Evolutionary conservation across 2,888 invertebrate genomes (phyloP).

Genomic region (Agapostemon virescens): DNA sequence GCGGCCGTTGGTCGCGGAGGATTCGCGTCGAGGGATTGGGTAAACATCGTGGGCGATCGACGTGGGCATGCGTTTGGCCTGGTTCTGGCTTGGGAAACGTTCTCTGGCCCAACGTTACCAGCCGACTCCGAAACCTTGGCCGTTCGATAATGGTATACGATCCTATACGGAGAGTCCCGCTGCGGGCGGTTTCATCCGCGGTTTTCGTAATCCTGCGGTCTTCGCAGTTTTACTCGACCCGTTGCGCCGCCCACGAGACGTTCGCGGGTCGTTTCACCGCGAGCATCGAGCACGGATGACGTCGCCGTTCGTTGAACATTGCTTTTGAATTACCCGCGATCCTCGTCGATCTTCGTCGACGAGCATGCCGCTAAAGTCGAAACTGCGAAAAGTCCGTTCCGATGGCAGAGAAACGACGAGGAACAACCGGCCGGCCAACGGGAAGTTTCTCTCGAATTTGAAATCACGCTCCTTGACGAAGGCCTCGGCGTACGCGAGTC

Average conservation of each 20-base stretch:
- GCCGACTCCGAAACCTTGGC: conserved; percentile 13
- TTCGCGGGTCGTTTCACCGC: not conserved
- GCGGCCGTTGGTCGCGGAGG: conserved; percentile 43
- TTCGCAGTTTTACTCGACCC: not conserved
- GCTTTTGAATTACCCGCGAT: too few relatives aligned
- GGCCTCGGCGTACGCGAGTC: not conserved
- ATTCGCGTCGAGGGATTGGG: conserved; percentile 54
- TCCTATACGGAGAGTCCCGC: conserved; percentile 4
- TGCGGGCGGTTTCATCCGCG: not conserved
- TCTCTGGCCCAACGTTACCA: not conserved
- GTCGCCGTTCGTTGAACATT: too few relatives aligned
- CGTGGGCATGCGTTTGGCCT: conserved; percentile 69
- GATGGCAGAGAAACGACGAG: not conserved
- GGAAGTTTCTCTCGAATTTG: conserved; percentile 13
- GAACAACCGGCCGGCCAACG: not conserved
- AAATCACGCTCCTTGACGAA: not conserved
- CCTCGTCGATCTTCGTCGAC: too few relatives aligned
- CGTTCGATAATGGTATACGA: not conserved
- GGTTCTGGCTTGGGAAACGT: conserved; percentile 28
- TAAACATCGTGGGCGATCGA: conserved; percentile 70
- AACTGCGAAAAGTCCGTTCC: not conserved
- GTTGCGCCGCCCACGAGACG: not conserved
- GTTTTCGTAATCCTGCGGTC: conserved; percentile 6
- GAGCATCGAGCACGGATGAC: not conserved
- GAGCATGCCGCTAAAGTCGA: too few relatives aligned